Conservation (phyloP, 2,113 vertebrate species). For the Butorides virescens region DNA sequence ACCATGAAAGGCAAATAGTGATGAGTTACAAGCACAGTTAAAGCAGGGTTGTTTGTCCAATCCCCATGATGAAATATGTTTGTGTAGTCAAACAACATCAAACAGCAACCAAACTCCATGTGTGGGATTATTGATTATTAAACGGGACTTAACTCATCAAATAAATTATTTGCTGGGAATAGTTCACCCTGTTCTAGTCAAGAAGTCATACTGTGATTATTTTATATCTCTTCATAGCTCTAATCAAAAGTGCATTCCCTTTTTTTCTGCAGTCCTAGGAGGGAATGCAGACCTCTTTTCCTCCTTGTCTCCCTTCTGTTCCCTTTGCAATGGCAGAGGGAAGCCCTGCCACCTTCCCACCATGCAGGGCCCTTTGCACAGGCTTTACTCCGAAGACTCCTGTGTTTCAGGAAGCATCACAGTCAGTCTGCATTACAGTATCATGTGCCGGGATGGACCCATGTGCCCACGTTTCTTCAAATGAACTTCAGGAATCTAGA, state of each 20-base stretch:
- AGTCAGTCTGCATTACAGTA: accelerated
- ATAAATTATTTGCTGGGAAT: neutral
- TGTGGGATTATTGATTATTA: neutral
- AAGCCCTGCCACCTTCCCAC: neutral
- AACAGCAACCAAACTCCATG: neutral
- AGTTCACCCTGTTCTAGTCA: neutral
- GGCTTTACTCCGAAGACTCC: too few relatives aligned
- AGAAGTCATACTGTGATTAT: neutral
- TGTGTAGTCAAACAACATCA: neutral
- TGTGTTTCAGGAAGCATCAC: neutral
- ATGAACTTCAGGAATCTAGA: neutral
- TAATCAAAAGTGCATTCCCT: neutral
- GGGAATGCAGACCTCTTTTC: neutral
- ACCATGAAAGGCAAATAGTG: neutral
- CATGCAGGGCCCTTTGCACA: neutral
- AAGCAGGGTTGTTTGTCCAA: neutral
- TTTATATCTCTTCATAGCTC: neutral
- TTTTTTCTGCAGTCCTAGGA: neutral
- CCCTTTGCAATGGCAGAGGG: neutral
- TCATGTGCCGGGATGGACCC: neutral
- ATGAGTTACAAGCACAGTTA: neutral
- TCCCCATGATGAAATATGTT: neutral
- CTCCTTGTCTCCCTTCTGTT: neutral
- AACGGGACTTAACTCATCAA: neutral
- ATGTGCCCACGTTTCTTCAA: neutral